These are phyloP conservation scores for Meda fulgida DNA, from an alignment of 2,797 vertebrate genomes.

Conservation along the genomic window DNA sequence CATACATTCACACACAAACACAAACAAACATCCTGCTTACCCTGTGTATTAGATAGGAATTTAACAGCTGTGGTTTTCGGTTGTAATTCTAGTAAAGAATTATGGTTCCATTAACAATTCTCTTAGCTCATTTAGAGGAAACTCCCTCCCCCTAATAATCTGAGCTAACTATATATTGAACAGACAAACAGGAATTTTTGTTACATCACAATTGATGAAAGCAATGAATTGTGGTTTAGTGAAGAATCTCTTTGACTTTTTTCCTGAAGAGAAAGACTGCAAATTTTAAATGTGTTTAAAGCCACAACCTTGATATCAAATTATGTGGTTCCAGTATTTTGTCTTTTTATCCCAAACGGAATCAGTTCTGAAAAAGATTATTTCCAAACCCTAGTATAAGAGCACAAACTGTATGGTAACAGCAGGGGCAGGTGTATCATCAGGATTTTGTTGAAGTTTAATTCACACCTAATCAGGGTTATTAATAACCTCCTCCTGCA, in stretches of 20 bases:
- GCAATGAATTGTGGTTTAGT: neutral
- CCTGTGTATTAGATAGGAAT: neutral
- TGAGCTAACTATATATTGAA: neutral
- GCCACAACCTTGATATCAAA: neutral
- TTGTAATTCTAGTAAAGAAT: conserved; percentile 10
- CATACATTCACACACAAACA: conserved; percentile 57
- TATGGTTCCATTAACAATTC: neutral
- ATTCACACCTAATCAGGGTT: conserved; percentile 47
- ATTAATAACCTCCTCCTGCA: conserved; percentile 46
- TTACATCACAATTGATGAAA: too few species aligned
- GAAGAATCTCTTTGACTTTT: neutral
- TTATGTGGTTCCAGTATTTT: neutral
- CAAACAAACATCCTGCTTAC: conserved; percentile 48
- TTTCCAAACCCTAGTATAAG: neutral
- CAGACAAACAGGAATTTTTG: neutral
- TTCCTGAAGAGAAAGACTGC: neutral
- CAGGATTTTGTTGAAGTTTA: conserved; percentile 31
- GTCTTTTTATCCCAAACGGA: neutral
- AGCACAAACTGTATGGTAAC: conserved; percentile 69
- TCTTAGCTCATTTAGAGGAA: neutral
- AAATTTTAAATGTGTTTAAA: neutral
- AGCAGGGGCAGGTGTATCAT: conserved; percentile 63
- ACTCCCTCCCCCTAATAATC: neutral
- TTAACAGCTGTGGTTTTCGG: neutral
- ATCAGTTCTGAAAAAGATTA: neutral